phyloP scores from a whole-genome alignment of 2,113 vertebrate genomes.

The Prinia subflava region DNA sequence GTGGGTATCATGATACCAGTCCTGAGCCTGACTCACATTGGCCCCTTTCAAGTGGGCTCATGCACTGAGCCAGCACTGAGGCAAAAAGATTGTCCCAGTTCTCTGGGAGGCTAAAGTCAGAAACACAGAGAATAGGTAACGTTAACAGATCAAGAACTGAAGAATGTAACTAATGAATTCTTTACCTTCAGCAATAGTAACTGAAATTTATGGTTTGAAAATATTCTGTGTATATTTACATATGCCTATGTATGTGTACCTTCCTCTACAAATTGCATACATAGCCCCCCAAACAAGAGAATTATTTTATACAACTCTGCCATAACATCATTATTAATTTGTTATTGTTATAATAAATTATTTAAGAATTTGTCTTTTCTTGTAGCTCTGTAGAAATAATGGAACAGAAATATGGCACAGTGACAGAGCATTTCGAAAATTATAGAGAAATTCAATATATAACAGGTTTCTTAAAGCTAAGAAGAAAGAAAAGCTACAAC shows the following conservation, averaged over 20 bases:
- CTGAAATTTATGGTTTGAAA: neutral
- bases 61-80: accelerated
- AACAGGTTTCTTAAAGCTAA: neutral
- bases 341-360: neutral
- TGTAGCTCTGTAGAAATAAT: neutral
- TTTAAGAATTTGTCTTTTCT: neutral
- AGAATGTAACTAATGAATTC: neutral
- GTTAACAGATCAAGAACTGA: neutral
- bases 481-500: neutral
- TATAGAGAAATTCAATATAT: neutral
- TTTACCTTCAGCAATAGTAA: neutral
- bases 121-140: neutral
- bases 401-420: neutral
- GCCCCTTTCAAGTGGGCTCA: neutral
- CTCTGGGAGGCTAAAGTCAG: neutral
- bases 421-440: neutral
- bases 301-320: neutral
- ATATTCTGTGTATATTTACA: neutral
- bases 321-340: neutral
- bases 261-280: neutral
- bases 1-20: neutral
- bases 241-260: neutral
- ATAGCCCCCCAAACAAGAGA: neutral
- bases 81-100: neutral
- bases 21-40: neutral